Evolutionary conservation across 2,113 vertebrate species (phyloP), one percentile per base, ranked within the genome.

Genomic region (Ascaphus truei): DNA sequence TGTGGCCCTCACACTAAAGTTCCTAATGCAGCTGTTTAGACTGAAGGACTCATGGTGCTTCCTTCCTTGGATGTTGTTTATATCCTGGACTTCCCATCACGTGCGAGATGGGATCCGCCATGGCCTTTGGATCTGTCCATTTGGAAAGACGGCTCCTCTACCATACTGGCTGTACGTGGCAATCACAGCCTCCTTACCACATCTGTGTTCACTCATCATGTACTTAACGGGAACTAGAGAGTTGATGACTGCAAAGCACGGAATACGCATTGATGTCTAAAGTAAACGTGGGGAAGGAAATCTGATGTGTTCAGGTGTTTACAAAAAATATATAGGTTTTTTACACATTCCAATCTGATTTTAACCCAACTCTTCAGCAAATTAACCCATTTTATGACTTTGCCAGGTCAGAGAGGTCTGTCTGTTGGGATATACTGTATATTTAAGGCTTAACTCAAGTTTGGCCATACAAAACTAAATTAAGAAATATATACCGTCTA

Each of bases 1-100:
- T 6, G 83, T 90, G 51, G 95, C 86, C 51, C 84, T 98, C 79
- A 86, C 86, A 7, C 83, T 98, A 16, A 95, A 93, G 78, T 80
- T 95, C 63, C 78, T 90, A 53, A 92, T 96, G 91, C 90, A 95
- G 82, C 75, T 94, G 37, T 87, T 93, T 62, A 93, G 88, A 72
- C 91, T 98, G 68, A 96, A 94, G 76, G 94, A 96, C 30, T 93
- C 94, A 0, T 98, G 95, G 96, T 95, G 93, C 81, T 96, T 95
- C 74, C 84, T 99, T 73, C 97, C 96, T 3, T 98, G 95, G 96
- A 94, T 98, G 94, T 76, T 98, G 16, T 95, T 97, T 67, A 87
- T 98, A 59, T 93, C 95, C 30, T 93, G 96, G 92, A 92, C 90
- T 4, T 95, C 97, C 2, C 97, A 99, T 79, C 97, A 99, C 1